Evolutionary conservation across 53 echinoderm and acorn worm genomes (phyloP).

Genomic region (Holothuria leucospilota): DNA sequence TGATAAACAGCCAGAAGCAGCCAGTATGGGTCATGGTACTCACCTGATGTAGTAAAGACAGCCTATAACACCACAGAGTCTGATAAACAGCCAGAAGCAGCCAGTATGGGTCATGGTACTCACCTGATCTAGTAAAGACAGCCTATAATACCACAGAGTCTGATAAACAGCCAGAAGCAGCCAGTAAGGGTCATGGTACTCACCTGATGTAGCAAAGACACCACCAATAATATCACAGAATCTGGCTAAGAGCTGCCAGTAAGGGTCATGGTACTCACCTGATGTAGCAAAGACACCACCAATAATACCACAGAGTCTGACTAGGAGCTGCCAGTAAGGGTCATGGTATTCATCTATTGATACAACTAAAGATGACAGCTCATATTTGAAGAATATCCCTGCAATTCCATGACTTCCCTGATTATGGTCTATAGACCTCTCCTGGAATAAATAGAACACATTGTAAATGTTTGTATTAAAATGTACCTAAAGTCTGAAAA

Average conservation of each 20-base stretch:
- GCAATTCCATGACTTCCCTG: constrained; percentile 87
- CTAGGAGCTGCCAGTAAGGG: constrained; percentile 84
- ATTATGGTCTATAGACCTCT: constrained; percentile 77
- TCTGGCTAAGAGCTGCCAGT: constrained; percentile 81
- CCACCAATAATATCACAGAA: constrained; percentile 94
- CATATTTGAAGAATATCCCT: constrained; percentile 98
- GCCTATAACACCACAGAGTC: constrained; percentile 90
- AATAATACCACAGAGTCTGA: constrained; percentile 90
- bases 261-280: constrained; percentile 55
- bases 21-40: constrained; percentile 37
- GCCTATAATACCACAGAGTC: constrained; percentile 90
- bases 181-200: constrained; percentile 41
- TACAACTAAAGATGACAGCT: constrained; percentile 86
- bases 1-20: constrained; percentile 80
- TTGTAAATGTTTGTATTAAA: too few relatives aligned
- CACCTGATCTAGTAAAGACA: constrained; percentile 94
- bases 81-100: constrained; percentile 80
- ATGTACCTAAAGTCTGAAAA: too few relatives aligned
- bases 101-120: constrained; percentile 43
- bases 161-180: constrained; percentile 80
- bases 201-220: constrained; percentile 94
- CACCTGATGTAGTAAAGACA: constrained; percentile 94
- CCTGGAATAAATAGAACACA: constrained; percentile 54
- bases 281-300: constrained; percentile 97
- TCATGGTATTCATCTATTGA: constrained; percentile 90